Conservation (phyloP, 2,113 vertebrate genomes). For the Guaruba guarouba region DNA sequence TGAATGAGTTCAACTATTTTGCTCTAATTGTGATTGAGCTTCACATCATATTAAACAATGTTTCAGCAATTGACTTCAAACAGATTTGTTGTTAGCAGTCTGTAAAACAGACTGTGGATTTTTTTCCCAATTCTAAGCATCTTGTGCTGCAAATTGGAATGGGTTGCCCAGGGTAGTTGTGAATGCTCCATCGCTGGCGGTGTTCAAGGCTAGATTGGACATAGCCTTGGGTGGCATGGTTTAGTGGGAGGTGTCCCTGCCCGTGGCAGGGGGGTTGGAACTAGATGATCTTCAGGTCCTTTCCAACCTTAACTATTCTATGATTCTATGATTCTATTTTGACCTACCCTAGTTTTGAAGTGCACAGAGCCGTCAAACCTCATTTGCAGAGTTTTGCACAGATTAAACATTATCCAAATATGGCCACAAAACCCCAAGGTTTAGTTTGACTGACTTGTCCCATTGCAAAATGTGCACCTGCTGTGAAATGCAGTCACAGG, state of each 20-base stretch:
- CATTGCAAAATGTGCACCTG: constrained; percentile 71
- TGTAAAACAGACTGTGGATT: not conserved
- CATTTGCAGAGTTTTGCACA: constrained; percentile 54
- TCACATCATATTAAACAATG: not conserved
- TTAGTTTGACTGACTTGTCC: constrained; percentile 76
- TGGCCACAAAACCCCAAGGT: constrained; percentile 7
- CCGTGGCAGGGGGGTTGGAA: too few species aligned
- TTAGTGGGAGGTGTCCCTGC: too few species aligned
- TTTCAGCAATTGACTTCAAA: not conserved
- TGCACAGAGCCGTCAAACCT: not conserved
- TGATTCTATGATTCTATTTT: not conserved
- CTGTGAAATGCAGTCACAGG: constrained; percentile 71
- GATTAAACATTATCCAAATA: constrained; percentile 56
- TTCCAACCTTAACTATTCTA: too few species aligned
- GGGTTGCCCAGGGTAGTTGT: too few species aligned
- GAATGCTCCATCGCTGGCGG: too few species aligned
- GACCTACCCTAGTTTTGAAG: constrained; percentile 43
- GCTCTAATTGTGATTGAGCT: not conserved
- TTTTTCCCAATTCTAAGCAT: not conserved
- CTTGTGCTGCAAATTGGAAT: not conserved
- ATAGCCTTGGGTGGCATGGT: too few species aligned
- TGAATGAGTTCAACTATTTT: not conserved
- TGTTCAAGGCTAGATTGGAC: too few species aligned
- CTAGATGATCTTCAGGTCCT: too few species aligned
- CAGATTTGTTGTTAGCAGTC: not conserved